Conservation (phyloP, 2,888 invertebrate genomes). For the Seira sanloemensis region DNA sequence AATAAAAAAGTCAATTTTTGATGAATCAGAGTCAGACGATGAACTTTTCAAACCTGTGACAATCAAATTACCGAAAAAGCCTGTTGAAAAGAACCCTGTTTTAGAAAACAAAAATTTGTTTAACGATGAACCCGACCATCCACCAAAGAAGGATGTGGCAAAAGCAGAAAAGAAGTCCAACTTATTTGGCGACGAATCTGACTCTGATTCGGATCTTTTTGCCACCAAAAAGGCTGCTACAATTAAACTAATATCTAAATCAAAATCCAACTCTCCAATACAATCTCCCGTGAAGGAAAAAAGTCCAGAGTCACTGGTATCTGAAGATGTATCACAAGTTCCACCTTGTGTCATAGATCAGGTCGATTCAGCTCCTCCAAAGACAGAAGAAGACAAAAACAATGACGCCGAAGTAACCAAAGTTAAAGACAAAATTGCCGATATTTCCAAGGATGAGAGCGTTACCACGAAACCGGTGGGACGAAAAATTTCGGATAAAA, state of each 20-base stretch:
- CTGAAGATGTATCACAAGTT: background rate
- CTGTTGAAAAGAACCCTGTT: background rate
- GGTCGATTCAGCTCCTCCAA: background rate
- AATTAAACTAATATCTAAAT: background rate
- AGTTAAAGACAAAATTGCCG: background rate
- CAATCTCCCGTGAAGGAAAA: background rate
- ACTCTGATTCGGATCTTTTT: conserved; percentile 41
- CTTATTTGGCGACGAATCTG: conserved; percentile 40
- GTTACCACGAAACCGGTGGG: conserved; percentile 18
- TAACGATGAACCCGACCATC: background rate
- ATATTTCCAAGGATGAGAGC: background rate
- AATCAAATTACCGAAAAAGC: background rate
- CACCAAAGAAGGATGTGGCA: background rate
- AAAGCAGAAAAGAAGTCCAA: background rate
- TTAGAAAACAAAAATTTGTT: background rate
- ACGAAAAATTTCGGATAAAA: conserved; percentile 45
- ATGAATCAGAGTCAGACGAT: conserved; percentile 41
- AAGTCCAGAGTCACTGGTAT: background rate
- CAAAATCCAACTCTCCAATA: background rate
- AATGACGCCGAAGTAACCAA: background rate
- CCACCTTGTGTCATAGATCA: background rate
- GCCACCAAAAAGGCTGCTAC: conserved; percentile 18
- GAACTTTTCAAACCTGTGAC: conserved; percentile 14
- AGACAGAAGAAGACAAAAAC: background rate
- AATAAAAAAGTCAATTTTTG: conserved; percentile 30